A percentile compares a stretch with the other conserved stretches of the same genome.
phyloP scores from a whole-genome alignment of 2,888 invertebrate genomes.

The Tanypteryx hageni region DNA sequence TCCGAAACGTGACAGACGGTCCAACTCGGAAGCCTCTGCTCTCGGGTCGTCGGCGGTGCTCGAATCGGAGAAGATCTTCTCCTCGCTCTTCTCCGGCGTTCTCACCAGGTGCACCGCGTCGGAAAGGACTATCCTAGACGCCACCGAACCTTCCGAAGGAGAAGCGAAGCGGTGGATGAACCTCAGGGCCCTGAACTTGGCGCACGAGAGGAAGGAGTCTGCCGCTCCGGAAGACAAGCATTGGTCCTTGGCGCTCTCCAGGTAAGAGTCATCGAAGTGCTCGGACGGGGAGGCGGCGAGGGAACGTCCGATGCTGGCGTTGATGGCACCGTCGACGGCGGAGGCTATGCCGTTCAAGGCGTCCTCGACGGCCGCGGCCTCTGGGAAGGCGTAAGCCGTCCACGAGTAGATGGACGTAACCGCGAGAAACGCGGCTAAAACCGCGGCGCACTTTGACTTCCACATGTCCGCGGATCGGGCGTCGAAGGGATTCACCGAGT shows the following conservation, averaged over 20 bases:
- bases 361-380: constrained; percentile 65
- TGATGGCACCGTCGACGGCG: constrained; percentile 65
- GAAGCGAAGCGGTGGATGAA: constrained; percentile 71
- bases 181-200: constrained; percentile 72
- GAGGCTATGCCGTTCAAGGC: constrained; percentile 59
- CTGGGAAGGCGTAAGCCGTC: constrained; percentile 30
- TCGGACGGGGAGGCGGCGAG: background rate
- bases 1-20: constrained; percentile 65
- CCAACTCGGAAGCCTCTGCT: constrained; percentile 66
- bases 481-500: background rate
- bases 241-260: constrained; percentile 65
- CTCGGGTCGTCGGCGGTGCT: constrained; percentile 66
- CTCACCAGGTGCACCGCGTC: constrained; percentile 73
- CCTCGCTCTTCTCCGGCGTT: constrained; percentile 71
- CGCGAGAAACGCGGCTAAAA: background rate
- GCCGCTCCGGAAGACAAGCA: constrained; percentile 66
- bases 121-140: constrained; percentile 64
- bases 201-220: constrained; percentile 70
- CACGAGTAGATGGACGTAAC: background rate
- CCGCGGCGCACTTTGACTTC: constrained; percentile 1
- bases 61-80: constrained; percentile 67
- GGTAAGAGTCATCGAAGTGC: constrained; percentile 66
- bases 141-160: background rate
- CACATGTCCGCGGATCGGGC: background rate
- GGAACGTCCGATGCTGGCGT: constrained; percentile 71